Evolutionary conservation across 1,140 invertebrate genomes (phyloP).

Genomic region (Hetaerina americana): DNA sequence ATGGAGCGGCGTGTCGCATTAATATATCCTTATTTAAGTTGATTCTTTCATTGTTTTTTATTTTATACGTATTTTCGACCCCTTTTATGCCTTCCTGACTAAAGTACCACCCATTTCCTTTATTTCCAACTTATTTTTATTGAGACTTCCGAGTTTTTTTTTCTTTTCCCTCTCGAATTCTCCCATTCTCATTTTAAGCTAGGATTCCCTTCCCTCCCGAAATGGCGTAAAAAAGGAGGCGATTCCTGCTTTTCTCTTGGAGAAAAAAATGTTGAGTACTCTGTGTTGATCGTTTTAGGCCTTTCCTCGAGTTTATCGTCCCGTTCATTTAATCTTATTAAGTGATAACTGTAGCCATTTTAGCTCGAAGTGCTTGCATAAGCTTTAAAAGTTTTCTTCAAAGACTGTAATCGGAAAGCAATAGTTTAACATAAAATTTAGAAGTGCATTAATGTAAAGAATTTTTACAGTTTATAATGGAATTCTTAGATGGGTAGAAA

Average conservation of each 20-base stretch:
- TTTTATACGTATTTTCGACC: background rate
- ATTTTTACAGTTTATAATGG: too few species aligned
- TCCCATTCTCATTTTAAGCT: background rate
- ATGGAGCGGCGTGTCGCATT: background rate
- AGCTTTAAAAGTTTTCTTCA: too few species aligned
- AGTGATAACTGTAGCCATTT: too few species aligned
- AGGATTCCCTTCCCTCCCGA: background rate
- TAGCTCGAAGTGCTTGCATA: too few species aligned
- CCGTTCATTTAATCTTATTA: too few species aligned
- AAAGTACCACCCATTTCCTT: background rate
- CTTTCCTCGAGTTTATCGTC: too few species aligned
- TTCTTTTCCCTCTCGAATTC: background rate
- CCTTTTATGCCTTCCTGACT: background rate
- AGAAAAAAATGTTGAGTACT: too few species aligned
- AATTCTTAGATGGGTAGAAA: too few species aligned
- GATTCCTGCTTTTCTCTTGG: background rate
- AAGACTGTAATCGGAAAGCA: too few species aligned
- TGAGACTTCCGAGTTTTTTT: background rate
- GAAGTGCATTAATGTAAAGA: too few species aligned
- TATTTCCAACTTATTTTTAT: background rate
- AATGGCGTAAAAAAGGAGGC: background rate
- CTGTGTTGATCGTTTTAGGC: too few species aligned
- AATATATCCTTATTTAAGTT: constrained; percentile 1
- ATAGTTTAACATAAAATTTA: too few species aligned
- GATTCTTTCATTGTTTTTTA: background rate